phyloP scores from a whole-genome alignment of 2,797 vertebrate genomes.

The Coreius guichenoti region DNA sequence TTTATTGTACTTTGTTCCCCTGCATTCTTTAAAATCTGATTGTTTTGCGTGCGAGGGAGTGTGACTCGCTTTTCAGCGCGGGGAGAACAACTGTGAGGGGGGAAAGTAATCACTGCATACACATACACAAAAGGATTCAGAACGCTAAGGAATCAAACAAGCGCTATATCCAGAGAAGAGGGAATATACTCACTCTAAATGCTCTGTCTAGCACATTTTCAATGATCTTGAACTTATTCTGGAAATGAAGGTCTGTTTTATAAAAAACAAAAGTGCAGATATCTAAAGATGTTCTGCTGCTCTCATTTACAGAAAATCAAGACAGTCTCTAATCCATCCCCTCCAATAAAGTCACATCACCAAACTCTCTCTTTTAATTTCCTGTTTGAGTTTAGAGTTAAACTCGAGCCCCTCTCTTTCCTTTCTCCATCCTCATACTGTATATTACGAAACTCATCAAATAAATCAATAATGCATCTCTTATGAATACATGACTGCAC shows the following conservation, averaged over 20 bases:
- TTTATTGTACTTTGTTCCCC: constrained; percentile 75
- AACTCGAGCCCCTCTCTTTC: constrained; percentile 43
- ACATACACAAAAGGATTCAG: constrained; percentile 44
- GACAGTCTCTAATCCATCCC: constrained; percentile 57
- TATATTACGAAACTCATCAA: constrained; percentile 61
- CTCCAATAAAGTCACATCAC: constrained; percentile 44
- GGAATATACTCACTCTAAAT: constrained; percentile 17
- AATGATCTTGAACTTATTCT: constrained; percentile 19
- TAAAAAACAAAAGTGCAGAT: constrained; percentile 36
- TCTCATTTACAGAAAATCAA: constrained; percentile 57
- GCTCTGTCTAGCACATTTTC: constrained; percentile 12
- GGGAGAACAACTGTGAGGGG: constrained; percentile 70
- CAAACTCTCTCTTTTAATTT: constrained; percentile 54
- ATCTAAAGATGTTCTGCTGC: constrained; percentile 52
- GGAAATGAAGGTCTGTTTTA: constrained; percentile 30
- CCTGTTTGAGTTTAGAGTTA: constrained; percentile 46
- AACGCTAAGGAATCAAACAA: constrained; percentile 29
- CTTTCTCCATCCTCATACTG: constrained; percentile 27
- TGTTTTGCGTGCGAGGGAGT: constrained; percentile 81
- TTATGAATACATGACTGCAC: constrained; percentile 62
- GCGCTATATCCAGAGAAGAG: constrained; percentile 25
- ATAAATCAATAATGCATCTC: constrained; percentile 62
- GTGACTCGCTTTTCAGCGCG: constrained; percentile 70
- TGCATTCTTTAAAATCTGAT: constrained; percentile 77
- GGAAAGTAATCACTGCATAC: constrained; percentile 71